Percentiles rank a stretch among this genome's conserved stretches.
phyloP scores from a whole-genome alignment of 2,113 vertebrate species.

The Alouatta palliata region DNA sequence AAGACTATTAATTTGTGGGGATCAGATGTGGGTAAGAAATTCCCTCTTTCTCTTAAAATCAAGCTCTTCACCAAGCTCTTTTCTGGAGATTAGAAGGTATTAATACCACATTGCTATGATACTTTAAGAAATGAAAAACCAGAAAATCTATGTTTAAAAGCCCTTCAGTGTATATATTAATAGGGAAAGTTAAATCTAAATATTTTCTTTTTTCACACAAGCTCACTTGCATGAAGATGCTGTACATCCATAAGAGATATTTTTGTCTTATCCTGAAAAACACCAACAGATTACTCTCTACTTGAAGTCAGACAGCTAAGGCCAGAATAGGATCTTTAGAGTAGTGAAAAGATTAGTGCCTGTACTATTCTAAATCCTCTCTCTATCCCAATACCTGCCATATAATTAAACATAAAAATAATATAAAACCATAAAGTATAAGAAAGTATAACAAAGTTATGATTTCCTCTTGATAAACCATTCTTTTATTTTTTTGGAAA shows the following conservation, averaged over 20 bases:
- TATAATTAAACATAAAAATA: not conserved
- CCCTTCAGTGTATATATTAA: not conserved
- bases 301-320: not conserved
- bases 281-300: not conserved
- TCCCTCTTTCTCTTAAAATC: not conserved
- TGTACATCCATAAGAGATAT: not conserved
- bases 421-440: not conserved
- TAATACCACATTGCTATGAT: not conserved
- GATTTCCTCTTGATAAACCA: not conserved
- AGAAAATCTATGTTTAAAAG: not conserved
- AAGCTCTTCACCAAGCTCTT: not conserved
- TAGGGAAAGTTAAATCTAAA: slow-evolving; percentile 20
- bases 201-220: slow-evolving; percentile 15
- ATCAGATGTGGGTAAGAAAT: slow-evolving; percentile 5
- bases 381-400: not conserved
- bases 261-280: slow-evolving; percentile 28
- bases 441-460: not conserved
- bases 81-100: not conserved
- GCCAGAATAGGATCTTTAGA: not conserved
- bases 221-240: not conserved
- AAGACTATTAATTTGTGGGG: not conserved
- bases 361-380: not conserved
- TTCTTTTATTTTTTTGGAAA: not conserved
- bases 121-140: slow-evolving; percentile 42
- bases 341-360: not conserved